phyloP scores from a whole-genome alignment of 2,888 invertebrate genomes.

The Nephrotoma appendiculata region DNA sequence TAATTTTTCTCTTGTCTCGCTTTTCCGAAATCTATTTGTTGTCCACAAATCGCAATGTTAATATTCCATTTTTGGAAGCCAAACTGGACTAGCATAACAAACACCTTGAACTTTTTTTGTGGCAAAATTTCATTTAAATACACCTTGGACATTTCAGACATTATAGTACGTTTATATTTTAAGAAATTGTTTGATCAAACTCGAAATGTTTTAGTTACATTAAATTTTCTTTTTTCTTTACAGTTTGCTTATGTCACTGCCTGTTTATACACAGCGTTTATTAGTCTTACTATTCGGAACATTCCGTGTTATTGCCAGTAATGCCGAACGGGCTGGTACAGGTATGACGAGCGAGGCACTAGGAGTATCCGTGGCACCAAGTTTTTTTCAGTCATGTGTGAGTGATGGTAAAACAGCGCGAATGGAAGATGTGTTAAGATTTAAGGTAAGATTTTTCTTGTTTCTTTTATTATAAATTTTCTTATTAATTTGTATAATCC shows the following conservation, averaged over 20 bases:
- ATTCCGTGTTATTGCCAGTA: constrained; percentile 86
- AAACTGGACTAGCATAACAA: too few species aligned
- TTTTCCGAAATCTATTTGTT: too few species aligned
- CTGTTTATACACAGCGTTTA: constrained; percentile 80
- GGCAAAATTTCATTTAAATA: too few species aligned
- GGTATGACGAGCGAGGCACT: constrained; percentile 93
- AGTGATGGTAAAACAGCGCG: constrained; percentile 88
- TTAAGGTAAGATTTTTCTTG: constrained; percentile 51
- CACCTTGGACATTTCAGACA: too few species aligned
- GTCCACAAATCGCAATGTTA: too few species aligned
- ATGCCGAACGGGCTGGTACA: constrained; percentile 76
- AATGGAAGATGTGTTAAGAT: constrained; percentile 90
- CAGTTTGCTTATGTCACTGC: constrained; percentile 78
- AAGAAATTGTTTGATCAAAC: too few species aligned
- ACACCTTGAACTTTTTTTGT: too few species aligned
- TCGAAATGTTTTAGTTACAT: too few species aligned
- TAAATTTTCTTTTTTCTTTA: constrained; percentile 14
- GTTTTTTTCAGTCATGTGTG: constrained; percentile 92
- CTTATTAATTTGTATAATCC: background rate
- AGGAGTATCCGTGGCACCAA: constrained; percentile 89
- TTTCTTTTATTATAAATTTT: too few species aligned
- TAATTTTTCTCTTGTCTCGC: too few species aligned
- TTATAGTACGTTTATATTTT: too few species aligned
- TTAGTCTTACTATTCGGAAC: constrained; percentile 93
- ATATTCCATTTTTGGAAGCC: too few species aligned